A percentile compares a stretch with the other conserved stretches of the same genome.
Conservation (phyloP, 2,888 invertebrate genomes). For the Idaea dimidiata region DNA sequence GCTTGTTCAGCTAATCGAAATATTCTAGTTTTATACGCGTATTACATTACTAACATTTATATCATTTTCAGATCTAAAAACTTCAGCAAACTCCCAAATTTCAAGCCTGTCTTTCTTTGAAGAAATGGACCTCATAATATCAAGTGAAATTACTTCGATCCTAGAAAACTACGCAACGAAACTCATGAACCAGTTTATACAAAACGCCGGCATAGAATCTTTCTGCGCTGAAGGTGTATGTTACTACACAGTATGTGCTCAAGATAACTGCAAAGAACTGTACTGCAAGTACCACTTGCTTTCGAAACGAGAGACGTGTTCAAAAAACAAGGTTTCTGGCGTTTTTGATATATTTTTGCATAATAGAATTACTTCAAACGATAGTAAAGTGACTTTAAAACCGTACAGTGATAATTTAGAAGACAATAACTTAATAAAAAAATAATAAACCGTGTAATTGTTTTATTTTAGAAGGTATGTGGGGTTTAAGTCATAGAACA, state of each 20-base stretch:
- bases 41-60: not conserved
- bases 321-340: constrained; percentile 24
- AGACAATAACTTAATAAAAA: constrained; percentile 36
- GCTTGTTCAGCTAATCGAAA: not conserved
- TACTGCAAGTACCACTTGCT: constrained; percentile 53
- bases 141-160: constrained; percentile 39
- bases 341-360: constrained; percentile 22
- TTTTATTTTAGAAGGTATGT: not conserved
- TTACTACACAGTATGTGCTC: constrained; percentile 47
- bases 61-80: constrained; percentile 19
- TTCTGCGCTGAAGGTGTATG: constrained; percentile 52
- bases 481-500: not conserved
- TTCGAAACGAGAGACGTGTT: constrained; percentile 43
- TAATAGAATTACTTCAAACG: constrained; percentile 24
- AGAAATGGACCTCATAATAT: constrained; percentile 26
- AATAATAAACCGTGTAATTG: not conserved
- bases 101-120: constrained; percentile 26
- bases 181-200: constrained; percentile 48
- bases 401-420: constrained; percentile 31
- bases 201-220: constrained; percentile 42
- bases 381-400: not conserved
- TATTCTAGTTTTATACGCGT: not conserved
- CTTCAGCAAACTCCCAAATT: constrained; percentile 25
- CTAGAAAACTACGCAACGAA: constrained; percentile 45
- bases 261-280: constrained; percentile 36